Base-by-base conservation (phyloP, 1,140 invertebrate species). In the Asobara japonica region DNA sequence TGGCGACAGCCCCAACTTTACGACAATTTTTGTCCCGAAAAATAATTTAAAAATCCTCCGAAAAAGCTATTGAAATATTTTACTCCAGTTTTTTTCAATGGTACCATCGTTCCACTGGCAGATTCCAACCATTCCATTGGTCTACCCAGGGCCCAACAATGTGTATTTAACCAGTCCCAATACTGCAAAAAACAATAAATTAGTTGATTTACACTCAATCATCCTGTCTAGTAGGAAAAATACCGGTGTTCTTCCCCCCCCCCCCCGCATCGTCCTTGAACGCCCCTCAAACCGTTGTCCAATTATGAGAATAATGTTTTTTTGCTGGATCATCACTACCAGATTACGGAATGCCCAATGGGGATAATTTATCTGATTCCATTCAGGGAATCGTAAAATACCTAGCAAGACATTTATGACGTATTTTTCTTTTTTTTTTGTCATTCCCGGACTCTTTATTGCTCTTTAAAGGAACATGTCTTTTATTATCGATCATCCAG, bases 111-210 rank as follows among this genome's bases (percentile, higher is more conserved):
- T 45, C 41, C 41, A 41, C 41, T 7, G 7, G n/a, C n/a, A 16
- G n/a, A 45, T 45, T 1, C 11, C 41, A 45, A 5, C 5, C 1
- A 45, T 45, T 45, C 41, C 41, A 5, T n/a, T 13, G 2, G 5
- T n/a, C 41, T 45, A 7, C 41, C 13, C 5, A 2, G 41, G 41
- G 18, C 41, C 36, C 41, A 18, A 56, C 51, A 27, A 25, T 56
- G 51, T 56, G 7, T 56, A 7, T 56, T 25, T 56, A 11, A 56
- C 51, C 16, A 51, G 45, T 25, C 6, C 18, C 41, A 45, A 45
- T 11, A 45, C 41, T 16, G 18, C 11, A 56, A 85, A 86, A 84
- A 85, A 85, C 82, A 77, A 85, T 84, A 84, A 86, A 86, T 85
- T 85, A 82, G 80, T 84, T 85, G 84, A 86, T 85, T 86, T 83